These are phyloP conservation scores for Lepidonotus clava DNA, from an alignment of 2,888 invertebrate species.

Conservation along the genomic window DNA sequence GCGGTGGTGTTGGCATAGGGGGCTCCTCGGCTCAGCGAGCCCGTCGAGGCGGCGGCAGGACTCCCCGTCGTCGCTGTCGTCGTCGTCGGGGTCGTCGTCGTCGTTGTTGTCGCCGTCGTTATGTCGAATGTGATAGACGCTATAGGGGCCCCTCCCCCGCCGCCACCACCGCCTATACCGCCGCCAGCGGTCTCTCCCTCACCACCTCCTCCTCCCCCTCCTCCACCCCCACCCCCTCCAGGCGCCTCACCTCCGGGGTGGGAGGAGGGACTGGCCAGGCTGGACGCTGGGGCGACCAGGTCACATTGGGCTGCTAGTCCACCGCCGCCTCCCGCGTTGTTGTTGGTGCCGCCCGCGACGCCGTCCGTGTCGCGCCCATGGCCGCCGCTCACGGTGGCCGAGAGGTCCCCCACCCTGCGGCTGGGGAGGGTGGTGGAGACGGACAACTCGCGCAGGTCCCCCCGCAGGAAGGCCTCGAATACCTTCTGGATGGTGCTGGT, in stretches of 20 bases:
- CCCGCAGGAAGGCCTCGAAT: conserved; percentile 1
- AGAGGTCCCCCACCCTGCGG: conserved; percentile 40
- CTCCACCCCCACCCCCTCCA: conserved; percentile 29
- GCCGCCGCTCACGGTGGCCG: neutral
- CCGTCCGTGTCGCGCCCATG: neutral
- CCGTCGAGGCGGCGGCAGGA: conserved; percentile 33
- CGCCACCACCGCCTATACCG: conserved; percentile 24
- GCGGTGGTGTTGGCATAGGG: conserved; percentile 34
- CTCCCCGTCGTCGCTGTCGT: conserved; percentile 48
- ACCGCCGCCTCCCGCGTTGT: neutral
- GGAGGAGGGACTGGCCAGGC: conserved; percentile 35
- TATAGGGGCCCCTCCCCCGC: neutral
- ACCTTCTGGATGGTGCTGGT: conserved; percentile 28
- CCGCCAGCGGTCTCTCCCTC: conserved; percentile 56
- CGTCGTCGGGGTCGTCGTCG: neutral
- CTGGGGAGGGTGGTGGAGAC: neutral
- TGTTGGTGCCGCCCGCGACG: neutral
- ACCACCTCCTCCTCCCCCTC: neutral
- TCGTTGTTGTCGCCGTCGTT: conserved; percentile 10
- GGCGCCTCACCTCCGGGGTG: conserved; percentile 41
- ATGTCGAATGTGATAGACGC: neutral
- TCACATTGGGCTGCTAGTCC: conserved; percentile 20
- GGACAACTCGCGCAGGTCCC: neutral
- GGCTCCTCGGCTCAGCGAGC: conserved; percentile 45
- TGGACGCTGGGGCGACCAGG: neutral